A percentile compares a stretch with the other conserved stretches of the same genome.
Evolutionary conservation across 2,113 vertebrate species (phyloP).

Genomic region (Coracopsis vasa): DNA sequence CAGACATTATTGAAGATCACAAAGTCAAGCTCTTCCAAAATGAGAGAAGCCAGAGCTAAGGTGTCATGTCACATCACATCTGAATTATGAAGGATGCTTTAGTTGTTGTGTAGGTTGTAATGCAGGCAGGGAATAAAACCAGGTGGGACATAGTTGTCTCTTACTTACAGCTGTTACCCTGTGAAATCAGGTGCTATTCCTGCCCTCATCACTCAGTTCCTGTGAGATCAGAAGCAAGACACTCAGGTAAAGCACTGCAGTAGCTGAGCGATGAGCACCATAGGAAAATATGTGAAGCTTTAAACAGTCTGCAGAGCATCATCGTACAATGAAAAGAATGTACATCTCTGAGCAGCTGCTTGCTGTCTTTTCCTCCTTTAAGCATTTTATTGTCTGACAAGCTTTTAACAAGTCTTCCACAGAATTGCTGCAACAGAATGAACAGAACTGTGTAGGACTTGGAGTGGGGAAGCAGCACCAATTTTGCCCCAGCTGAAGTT

Average conservation of each 20-base stretch:
- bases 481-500: background rate
- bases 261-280: background rate
- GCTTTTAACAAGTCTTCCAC: background rate
- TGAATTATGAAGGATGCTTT: background rate
- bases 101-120: background rate
- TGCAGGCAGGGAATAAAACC: background rate
- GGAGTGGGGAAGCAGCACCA: background rate
- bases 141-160: background rate
- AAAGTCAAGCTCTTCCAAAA: background rate
- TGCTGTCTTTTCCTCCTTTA: background rate
- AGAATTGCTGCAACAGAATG: background rate
- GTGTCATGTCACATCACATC: background rate
- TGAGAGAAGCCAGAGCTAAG: background rate
- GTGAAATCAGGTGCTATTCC: background rate
- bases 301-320: background rate
- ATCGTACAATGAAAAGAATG: background rate
- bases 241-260: accelerated
- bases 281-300: background rate
- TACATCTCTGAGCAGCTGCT: background rate
- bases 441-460: background rate
- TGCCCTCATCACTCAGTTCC: background rate
- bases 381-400: background rate
- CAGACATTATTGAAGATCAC: background rate
- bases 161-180: background rate
- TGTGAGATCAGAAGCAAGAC: background rate